A percentile compares a stretch with the other conserved stretches of the same genome.
These are phyloP conservation scores for Mechanitis messenoides DNA, from an alignment of 2,888 invertebrate species.

Conservation along the genomic window DNA sequence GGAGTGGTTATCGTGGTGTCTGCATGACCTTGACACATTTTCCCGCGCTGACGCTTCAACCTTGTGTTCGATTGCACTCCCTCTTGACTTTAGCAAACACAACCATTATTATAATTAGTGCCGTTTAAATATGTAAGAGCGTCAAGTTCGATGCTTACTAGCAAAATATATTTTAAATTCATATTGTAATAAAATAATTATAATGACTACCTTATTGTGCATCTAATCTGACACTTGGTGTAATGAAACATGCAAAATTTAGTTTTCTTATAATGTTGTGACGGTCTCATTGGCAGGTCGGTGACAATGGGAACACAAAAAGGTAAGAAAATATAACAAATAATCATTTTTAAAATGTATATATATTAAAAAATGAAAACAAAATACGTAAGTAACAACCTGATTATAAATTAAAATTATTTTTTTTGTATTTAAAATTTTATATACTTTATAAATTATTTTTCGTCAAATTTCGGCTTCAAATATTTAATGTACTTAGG, in stretches of 20 bases:
- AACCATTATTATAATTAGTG: slow-evolving; percentile 52
- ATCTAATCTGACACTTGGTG: slow-evolving; percentile 9
- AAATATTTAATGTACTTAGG: background rate
- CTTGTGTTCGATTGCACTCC: slow-evolving; percentile 69
- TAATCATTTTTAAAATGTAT: too few species aligned
- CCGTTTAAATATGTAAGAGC: slow-evolving; percentile 27
- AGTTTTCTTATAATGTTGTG: slow-evolving; percentile 17
- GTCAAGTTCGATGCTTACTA: slow-evolving; percentile 12
- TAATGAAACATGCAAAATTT: background rate
- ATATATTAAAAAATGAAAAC: too few species aligned
- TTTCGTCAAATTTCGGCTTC: too few species aligned
- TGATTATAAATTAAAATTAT: too few species aligned
- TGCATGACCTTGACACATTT: slow-evolving; percentile 72
- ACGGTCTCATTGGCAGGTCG: slow-evolving; percentile 31
- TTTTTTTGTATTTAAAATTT: too few species aligned
- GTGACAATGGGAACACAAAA: slow-evolving; percentile 55
- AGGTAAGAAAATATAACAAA: slow-evolving; percentile 43
- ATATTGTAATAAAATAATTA: slow-evolving; percentile 1
- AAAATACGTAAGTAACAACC: too few species aligned
- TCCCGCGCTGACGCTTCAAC: slow-evolving; percentile 66
- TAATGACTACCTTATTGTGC: slow-evolving; percentile 23
- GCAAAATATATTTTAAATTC: slow-evolving; percentile 7
- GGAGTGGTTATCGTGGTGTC: slow-evolving; percentile 52
- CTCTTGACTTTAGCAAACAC: slow-evolving; percentile 64
- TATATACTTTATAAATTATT: too few species aligned